phyloP scores from a whole-genome alignment of 2,797 vertebrate genomes.

The Epinephelus coioides region DNA sequence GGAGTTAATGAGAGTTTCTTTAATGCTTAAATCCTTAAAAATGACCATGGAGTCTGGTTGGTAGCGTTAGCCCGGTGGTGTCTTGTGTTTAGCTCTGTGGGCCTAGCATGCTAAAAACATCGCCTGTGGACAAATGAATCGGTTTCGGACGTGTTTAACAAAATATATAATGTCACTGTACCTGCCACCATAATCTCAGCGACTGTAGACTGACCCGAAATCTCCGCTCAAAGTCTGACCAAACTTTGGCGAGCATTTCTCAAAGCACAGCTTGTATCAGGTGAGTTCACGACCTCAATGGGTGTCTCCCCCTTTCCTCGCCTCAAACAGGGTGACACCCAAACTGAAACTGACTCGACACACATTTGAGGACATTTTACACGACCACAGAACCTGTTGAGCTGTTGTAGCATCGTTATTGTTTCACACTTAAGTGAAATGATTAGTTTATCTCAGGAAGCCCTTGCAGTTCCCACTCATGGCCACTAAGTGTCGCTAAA shows the following conservation, averaged over 20 bases:
- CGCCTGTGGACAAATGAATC: rapidly evolving
- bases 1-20: no score
- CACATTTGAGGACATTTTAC: not conserved
- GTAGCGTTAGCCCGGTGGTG: not conserved
- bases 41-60: not conserved
- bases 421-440: not conserved
- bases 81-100: no score
- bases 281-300: constrained; percentile 17
- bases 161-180: constrained; percentile 26
- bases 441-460: rapidly evolving
- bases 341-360: no score
- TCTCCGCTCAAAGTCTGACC: constrained; percentile 59
- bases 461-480: not conserved
- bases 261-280: constrained; percentile 24
- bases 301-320: not conserved
- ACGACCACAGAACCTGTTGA: no score
- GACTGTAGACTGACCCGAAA: constrained; percentile 47
- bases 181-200: constrained; percentile 70
- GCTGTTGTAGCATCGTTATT: not conserved
- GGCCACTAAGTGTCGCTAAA: constrained; percentile 55
- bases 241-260: constrained; percentile 68
- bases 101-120: not conserved
- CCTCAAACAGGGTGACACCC: not conserved
- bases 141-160: not conserved
- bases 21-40: not conserved